Percentiles rank a stretch among this genome's conserved stretches.
These are phyloP conservation scores for Phallusia fumigata DNA, from an alignment of 23 tunicate genomes.

Conservation along the genomic window DNA sequence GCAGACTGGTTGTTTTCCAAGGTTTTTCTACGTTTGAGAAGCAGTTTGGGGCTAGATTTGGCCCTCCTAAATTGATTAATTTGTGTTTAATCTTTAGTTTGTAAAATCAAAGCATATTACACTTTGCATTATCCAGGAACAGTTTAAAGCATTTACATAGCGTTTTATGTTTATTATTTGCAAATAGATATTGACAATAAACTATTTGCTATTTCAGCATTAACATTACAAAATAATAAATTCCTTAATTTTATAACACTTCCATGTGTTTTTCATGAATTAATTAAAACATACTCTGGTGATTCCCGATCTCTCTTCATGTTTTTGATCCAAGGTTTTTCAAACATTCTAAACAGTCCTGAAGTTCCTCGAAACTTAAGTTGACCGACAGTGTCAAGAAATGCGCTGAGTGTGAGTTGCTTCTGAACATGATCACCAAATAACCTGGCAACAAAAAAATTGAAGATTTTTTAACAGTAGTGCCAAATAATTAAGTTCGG, in stretches of 20 bases:
- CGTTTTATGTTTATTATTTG: no score
- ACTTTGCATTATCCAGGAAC: no score
- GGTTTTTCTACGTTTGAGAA: constrained; percentile 2
- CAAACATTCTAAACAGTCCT: constrained; percentile 70
- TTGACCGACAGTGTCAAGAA: constrained; percentile 89
- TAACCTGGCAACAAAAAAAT: no score
- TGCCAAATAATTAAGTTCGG: no score
- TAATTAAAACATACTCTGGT: constrained; percentile 5
- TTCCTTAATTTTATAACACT: no score
- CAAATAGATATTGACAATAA: no score
- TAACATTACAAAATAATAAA: no score
- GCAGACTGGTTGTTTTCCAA: not conserved
- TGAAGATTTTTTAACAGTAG: no score
- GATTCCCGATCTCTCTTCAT: constrained; percentile 30
- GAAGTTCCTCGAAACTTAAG: constrained; percentile 94
- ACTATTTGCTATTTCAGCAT: no score
- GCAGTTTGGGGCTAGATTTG: not conserved
- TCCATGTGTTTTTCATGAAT: no score
- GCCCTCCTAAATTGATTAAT: not conserved
- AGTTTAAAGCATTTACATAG: no score
- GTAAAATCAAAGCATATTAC: no score
- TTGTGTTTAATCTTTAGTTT: not conserved
- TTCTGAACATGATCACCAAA: constrained; percentile 65
- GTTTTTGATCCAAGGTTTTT: constrained; percentile 55
- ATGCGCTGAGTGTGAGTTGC: constrained; percentile 52